Evolutionary conservation across 2,797 vertebrate genomes (phyloP), one percentile per base, ranked within the genome.

Genomic region (Acipenser ruthenus): DNA sequence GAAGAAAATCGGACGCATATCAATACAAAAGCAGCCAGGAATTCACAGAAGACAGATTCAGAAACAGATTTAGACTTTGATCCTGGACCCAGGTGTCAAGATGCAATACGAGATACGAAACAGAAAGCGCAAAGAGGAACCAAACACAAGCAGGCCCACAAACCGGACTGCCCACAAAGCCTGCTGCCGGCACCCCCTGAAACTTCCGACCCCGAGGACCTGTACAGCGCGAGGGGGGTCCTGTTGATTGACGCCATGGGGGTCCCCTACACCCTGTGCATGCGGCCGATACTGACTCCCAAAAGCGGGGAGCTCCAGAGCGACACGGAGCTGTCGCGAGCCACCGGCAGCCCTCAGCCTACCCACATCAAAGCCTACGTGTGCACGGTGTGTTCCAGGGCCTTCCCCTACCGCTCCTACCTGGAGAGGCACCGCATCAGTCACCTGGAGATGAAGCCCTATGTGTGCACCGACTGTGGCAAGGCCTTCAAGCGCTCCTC

Each of bases 381-480:
- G 9, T 88, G 87, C 0, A 79, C 77, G 0, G 73, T 87, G 0
- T 83, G 81, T 4, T 78, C 75, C 66, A 73, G 78, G 60, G 77
- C 68, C 62, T 80, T 80, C 75, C 76, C 75, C 50, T 83, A 80
- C 63, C 75, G 76, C 47, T 80, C 80, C 75, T 78, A 79, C 72
- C 72, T 81, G 69, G 78, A 78, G 3, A 63, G 77, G n/a, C 78
- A 80, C 66, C 68, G 78, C 62, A 70, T 80, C 67, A 77, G 75
- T 70, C 79, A 79, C 67, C 73, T 75, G 0, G 74, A 78, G 6
- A 74, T 79, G 0, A 69, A 74, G 2, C 79, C 77, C 1, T 75
- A 76, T 18, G 76, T 74, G 63, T 79, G 79, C 55, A 75, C 76
- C 0, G 66, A 79, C 47, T 80, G 80, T 37, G 75, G 67, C 60